These are phyloP conservation scores for Calosoma granatense DNA, from an alignment of 1,140 invertebrate species.

Conservation along the genomic window DNA sequence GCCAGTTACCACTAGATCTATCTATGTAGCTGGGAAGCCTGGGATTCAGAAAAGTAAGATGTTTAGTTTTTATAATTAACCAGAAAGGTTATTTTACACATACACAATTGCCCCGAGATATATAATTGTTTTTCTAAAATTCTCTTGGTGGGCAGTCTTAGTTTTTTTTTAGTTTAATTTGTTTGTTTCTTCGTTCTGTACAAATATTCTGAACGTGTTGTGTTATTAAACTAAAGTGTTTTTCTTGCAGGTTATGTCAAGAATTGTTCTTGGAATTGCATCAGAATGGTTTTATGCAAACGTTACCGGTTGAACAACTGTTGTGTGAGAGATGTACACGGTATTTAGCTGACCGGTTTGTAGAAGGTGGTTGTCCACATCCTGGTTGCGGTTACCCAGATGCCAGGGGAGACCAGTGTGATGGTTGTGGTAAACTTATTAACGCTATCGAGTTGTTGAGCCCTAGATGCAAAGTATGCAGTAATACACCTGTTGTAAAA, in stretches of 20 bases:
- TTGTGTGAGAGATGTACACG: slow-evolving; percentile 82
- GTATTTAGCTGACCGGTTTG: slow-evolving; percentile 78
- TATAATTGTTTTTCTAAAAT: no score
- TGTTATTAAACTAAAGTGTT: no score
- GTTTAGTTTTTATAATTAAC: no score
- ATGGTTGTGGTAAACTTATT: slow-evolving; percentile 93
- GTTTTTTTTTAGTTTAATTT: no score
- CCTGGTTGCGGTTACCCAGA: slow-evolving; percentile 81
- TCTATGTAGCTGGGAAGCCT: no score
- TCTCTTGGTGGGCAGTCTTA: no score
- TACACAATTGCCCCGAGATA: no score
- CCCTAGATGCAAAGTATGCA: slow-evolving; percentile 89
- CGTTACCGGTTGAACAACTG: slow-evolving; percentile 83
- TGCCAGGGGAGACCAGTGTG: slow-evolving; percentile 97
- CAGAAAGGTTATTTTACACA: no score
- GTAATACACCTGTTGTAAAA: slow-evolving; percentile 58
- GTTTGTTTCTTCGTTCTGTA: no score
- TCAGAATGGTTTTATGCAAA: slow-evolving; percentile 72
- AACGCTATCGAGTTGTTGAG: slow-evolving; percentile 87
- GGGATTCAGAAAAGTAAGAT: no score
- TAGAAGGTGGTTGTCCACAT: slow-evolving; percentile 94
- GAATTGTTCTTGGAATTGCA: slow-evolving; percentile 79
- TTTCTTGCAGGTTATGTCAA: slow-evolving; percentile 72
- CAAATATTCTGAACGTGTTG: no score
- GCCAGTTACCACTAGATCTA: no score